Evolutionary conservation across 2,113 vertebrate species (phyloP).

Genomic region (Chrysemys picta): DNA sequence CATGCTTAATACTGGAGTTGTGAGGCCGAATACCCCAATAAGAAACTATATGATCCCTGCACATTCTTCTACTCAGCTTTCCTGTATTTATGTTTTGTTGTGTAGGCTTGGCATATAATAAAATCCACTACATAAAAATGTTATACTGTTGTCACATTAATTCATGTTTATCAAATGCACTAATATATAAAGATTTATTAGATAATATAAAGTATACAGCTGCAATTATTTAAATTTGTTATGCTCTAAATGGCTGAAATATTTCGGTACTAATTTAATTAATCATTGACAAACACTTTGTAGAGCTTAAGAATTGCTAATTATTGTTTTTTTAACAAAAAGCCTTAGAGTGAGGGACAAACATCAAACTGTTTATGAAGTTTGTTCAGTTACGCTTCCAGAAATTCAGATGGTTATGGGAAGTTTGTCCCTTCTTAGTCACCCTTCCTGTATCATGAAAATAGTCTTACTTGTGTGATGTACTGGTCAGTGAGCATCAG

Average conservation of each 20-base stretch:
- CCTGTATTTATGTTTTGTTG: not conserved
- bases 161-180: not conserved
- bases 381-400: not conserved
- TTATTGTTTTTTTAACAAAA: not conserved
- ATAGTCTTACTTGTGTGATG: not conserved
- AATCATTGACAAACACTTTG: not conserved
- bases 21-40: not conserved
- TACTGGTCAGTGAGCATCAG: not conserved
- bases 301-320: not conserved
- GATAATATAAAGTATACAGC: accelerated
- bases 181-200: not conserved
- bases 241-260: not conserved
- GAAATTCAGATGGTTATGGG: not conserved
- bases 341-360: not conserved
- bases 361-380: accelerated
- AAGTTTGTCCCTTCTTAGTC: not conserved
- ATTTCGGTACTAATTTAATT: not conserved
- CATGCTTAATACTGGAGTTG: not conserved
- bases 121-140: not conserved
- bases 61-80: not conserved
- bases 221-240: not conserved
- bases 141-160: not conserved
- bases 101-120: accelerated
- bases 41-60: not conserved
- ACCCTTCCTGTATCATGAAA: not conserved